These are phyloP conservation scores for Charina bottae DNA, from an alignment of 2,113 vertebrate genomes.

Conservation along the genomic window DNA sequence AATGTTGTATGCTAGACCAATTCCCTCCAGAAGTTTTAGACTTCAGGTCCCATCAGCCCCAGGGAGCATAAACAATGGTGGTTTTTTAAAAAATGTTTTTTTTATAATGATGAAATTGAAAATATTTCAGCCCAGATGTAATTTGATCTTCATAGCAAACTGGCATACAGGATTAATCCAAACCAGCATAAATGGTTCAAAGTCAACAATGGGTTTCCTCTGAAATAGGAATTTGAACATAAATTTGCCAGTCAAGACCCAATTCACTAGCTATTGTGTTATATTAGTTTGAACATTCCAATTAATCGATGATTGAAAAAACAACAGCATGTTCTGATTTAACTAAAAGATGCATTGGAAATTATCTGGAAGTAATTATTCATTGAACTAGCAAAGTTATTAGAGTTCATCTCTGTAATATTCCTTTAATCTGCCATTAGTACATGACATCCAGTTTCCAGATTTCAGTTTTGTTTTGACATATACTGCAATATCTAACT, in stretches of 20 bases:
- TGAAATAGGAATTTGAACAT: neutral
- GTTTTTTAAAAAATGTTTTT: neutral
- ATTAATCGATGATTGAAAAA: neutral
- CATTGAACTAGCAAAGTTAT: conserved; percentile 53
- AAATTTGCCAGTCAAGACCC: neutral
- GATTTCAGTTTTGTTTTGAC: conserved; percentile 66
- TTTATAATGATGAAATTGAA: neutral
- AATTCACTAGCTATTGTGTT: neutral
- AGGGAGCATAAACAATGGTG: neutral
- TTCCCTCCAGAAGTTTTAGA: neutral
- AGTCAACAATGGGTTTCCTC: neutral
- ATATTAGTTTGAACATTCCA: neutral
- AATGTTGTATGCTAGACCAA: neutral
- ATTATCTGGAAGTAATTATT: conserved; percentile 55
- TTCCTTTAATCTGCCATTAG: conserved; percentile 62
- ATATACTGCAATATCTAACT: conserved; percentile 63
- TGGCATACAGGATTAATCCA: neutral
- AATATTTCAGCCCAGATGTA: neutral
- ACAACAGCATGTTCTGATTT: conserved; percentile 10
- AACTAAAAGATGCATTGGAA: conserved; percentile 28
- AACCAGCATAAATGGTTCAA: neutral
- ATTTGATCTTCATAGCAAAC: neutral
- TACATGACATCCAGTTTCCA: conserved; percentile 44
- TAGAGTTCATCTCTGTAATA: conserved; percentile 55
- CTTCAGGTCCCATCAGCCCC: neutral